phyloP scores from a whole-genome alignment of 1,140 invertebrate species.

The Aphaenogaster floridana region DNA sequence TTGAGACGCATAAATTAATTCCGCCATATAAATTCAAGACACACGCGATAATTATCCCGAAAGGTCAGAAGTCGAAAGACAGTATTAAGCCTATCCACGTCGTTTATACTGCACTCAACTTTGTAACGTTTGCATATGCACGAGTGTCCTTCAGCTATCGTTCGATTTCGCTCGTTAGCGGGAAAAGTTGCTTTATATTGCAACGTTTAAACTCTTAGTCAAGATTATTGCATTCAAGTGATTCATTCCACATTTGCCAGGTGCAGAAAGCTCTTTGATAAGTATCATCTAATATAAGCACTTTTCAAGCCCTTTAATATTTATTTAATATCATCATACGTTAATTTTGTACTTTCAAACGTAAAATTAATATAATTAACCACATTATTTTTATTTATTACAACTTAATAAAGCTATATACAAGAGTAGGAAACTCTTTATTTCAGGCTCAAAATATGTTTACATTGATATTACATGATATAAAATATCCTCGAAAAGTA shows the following conservation, averaged over 20 bases:
- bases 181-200: conserved; percentile 33
- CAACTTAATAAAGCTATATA: not conserved
- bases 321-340: not conserved
- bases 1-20: conserved; percentile 1
- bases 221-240: conserved; percentile 14
- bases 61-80: conserved; percentile 14
- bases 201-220: not conserved
- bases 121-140: not conserved
- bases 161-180: not conserved
- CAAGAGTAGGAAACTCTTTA: not conserved
- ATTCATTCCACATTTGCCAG: not conserved
- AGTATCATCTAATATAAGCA: not conserved
- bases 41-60: conserved; percentile 27
- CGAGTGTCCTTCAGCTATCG: not conserved
- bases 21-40: not conserved
- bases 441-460: not conserved
- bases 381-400: not conserved
- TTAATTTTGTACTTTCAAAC: not conserved
- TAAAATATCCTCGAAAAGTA: not conserved
- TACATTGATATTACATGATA: not conserved
- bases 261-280: not conserved
- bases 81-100: not conserved
- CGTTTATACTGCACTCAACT: conserved; percentile 13
- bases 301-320: not conserved
- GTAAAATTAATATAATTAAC: not conserved